Conservation (phyloP, 1,140 invertebrate species). For the Reticulitermes speratus region DNA sequence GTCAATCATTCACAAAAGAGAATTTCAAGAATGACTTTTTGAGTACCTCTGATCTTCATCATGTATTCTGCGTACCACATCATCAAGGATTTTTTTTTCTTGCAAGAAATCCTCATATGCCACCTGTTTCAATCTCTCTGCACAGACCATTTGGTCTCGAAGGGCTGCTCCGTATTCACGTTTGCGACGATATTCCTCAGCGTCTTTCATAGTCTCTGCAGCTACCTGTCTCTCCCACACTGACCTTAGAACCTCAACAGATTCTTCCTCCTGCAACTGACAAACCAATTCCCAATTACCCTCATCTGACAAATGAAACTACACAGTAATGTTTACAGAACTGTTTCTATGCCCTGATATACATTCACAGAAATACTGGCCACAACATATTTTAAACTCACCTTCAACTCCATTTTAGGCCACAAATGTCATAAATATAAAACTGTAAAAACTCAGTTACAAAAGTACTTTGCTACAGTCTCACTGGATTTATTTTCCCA, state of each 20-base stretch:
- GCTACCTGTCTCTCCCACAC: constrained; percentile 39
- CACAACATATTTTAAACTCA: no score
- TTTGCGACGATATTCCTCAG: constrained; percentile 43
- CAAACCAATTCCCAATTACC: neutral
- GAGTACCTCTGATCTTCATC: constrained; percentile 45
- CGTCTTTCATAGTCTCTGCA: constrained; percentile 35
- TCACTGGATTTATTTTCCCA: no score
- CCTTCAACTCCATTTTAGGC: no score
- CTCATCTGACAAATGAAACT: neutral
- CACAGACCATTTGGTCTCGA: constrained; percentile 47
- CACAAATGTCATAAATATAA: no score
- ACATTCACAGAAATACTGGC: no score
- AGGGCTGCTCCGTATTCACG: constrained; percentile 43
- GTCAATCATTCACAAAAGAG: no score
- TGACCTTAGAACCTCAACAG: constrained; percentile 35
- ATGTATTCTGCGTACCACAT: constrained; percentile 45
- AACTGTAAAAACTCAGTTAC: no score
- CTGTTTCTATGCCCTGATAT: no score
- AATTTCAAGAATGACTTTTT: neutral
- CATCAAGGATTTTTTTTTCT: constrained; percentile 49
- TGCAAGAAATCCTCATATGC: constrained; percentile 47
- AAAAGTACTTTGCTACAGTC: no score
- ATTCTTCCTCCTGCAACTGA: constrained; percentile 33
- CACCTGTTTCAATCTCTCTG: constrained; percentile 43
- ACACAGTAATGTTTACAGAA: neutral